Evolutionary conservation across 2,888 invertebrate species (phyloP).

Genomic region (Dryobota labecula): DNA sequence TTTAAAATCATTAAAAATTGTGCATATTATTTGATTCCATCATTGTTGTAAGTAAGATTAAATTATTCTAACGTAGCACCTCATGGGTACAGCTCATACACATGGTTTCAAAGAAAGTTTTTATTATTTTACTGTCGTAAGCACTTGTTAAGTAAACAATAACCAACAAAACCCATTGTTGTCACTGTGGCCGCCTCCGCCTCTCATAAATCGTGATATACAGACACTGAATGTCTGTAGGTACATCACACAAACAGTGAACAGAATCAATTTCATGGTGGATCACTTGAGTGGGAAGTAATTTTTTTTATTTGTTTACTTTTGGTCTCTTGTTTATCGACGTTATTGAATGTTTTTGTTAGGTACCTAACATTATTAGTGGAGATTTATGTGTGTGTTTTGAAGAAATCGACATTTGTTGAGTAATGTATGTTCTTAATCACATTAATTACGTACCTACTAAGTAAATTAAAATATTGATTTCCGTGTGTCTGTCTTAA

Average conservation of each 20-base stretch:
- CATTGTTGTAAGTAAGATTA: not conserved
- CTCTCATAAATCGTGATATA: conserved; percentile 22
- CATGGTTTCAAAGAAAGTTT: conserved; percentile 27
- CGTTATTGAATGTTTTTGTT: not conserved
- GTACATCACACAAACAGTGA: no score
- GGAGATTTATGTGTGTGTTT: not conserved
- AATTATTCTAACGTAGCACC: not conserved
- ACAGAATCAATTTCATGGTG: conserved; percentile 56
- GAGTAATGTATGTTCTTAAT: not conserved
- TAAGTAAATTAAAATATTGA: conserved; percentile 17
- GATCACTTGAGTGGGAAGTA: conserved; percentile 27
- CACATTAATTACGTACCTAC: not conserved
- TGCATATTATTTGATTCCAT: not conserved
- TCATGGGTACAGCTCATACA: not conserved
- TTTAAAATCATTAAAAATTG: not conserved
- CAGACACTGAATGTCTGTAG: conserved; percentile 15
- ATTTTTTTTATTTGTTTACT: conserved; percentile 24
- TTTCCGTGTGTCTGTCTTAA: conserved; percentile 5
- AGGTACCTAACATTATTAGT: not conserved
- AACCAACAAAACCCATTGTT: conserved; percentile 52
- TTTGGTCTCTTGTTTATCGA: not conserved
- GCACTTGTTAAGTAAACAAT: conserved; percentile 25
- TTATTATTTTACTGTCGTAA: conserved; percentile 7
- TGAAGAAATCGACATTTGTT: not conserved
- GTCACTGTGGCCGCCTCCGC: not conserved